Evolutionary conservation across 2,113 vertebrate species (phyloP).

Genomic region (Lamprotornis superbus): DNA sequence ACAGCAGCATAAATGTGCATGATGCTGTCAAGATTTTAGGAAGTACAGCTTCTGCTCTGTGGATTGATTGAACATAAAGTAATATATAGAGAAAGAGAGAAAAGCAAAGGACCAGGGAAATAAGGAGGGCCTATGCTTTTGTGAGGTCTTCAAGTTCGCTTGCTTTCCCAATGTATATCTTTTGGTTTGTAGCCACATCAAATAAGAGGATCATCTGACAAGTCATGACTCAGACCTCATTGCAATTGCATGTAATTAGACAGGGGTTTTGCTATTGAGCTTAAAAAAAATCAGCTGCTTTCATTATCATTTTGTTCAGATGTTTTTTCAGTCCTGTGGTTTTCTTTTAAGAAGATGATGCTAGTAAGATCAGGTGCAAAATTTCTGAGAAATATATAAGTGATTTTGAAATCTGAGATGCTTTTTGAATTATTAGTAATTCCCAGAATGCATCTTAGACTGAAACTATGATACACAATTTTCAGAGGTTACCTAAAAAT

Average conservation of each 20-base stretch:
- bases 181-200: constrained; percentile 17
- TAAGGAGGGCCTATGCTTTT: not conserved
- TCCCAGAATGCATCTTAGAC: not conserved
- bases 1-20: not conserved
- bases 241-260: not conserved
- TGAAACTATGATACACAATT: not conserved
- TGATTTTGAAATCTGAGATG: not conserved
- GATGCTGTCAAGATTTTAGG: not conserved
- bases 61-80: not conserved
- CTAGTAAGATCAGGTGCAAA: not conserved
- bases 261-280: not conserved
- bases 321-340: not conserved
- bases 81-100: not conserved
- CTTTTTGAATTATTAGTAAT: not conserved
- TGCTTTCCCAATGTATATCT: not conserved
- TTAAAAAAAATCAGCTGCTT: not conserved
- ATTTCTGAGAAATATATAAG: not conserved
- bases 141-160: not conserved
- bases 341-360: not conserved
- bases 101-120: not conserved
- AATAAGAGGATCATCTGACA: not conserved
- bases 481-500: not conserved
- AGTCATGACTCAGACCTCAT: not conserved
- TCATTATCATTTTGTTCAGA: not conserved
- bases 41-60: not conserved